These are phyloP conservation scores for Cotesia glomerata DNA, from an alignment of 1,140 invertebrate species.

Conservation along the genomic window DNA sequence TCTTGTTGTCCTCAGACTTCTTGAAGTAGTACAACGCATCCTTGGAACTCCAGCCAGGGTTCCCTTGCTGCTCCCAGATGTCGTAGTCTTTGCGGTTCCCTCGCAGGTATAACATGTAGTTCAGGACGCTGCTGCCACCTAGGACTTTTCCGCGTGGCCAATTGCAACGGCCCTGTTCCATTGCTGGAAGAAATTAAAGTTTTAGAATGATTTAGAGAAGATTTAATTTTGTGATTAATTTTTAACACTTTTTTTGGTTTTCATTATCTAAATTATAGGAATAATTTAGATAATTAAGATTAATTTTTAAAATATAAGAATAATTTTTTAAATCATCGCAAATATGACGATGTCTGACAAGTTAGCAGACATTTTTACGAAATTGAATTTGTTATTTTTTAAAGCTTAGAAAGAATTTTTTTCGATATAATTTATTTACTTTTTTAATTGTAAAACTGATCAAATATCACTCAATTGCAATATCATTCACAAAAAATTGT, in stretches of 20 bases:
- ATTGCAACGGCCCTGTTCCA: conserved; percentile 81
- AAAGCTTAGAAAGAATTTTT: too few species aligned
- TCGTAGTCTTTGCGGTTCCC: conserved; percentile 95
- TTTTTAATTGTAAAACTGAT: too few species aligned
- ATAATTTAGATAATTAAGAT: too few species aligned
- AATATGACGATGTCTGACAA: too few species aligned
- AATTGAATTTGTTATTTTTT: too few species aligned
- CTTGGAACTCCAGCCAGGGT: conserved; percentile 89
- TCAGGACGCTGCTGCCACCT: conserved; percentile 86
- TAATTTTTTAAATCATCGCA: too few species aligned
- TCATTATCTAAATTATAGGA: neutral
- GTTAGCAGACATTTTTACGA: too few species aligned
- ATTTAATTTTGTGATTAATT: conserved; percentile 15
- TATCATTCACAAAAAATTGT: too few species aligned
- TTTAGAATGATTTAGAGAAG: neutral
- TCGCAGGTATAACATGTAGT: conserved; percentile 96
- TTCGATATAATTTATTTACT: too few species aligned
- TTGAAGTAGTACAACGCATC: conserved; percentile 90
- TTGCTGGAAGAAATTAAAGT: conserved; percentile 64
- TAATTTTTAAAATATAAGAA: too few species aligned
- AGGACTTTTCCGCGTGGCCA: conserved; percentile 85
- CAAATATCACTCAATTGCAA: too few species aligned
- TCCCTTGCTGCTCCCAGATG: conserved; percentile 88
- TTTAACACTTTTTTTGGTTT: neutral
- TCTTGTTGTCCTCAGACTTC: conserved; percentile 88